phyloP scores from a whole-genome alignment of 1,140 invertebrate species.

The Drosophila funebris region DNA sequence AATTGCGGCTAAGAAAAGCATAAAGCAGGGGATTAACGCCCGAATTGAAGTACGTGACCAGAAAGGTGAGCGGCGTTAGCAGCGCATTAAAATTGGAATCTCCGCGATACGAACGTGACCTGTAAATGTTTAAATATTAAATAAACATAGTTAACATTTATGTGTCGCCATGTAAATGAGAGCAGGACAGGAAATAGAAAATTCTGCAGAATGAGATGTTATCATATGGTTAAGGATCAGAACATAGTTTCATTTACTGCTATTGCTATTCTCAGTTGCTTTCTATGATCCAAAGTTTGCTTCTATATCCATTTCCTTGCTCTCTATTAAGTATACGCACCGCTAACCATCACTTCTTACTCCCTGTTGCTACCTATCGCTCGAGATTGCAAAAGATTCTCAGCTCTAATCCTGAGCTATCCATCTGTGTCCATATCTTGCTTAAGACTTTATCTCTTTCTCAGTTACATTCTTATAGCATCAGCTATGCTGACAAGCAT shows the following conservation, averaged over 20 bases:
- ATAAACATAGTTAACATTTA: constrained; percentile 17
- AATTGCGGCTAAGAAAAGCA: constrained; percentile 92
- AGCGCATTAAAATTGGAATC: constrained; percentile 89
- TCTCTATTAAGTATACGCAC: background rate
- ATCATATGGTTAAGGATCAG: no score
- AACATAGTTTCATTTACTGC: no score
- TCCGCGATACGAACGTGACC: constrained; percentile 87
- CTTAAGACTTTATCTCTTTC: no score
- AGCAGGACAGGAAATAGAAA: background rate
- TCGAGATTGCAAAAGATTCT: background rate
- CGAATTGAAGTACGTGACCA: constrained; percentile 93
- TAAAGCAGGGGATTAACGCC: constrained; percentile 93
- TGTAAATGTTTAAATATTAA: constrained; percentile 78
- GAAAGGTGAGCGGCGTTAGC: constrained; percentile 92
- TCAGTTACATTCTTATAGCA: no score
- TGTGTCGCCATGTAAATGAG: background rate
- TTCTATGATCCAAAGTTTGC: background rate
- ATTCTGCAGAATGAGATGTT: background rate
- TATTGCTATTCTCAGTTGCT: no score
- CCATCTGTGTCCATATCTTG: no score
- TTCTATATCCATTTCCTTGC: background rate
- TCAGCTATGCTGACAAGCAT: no score
- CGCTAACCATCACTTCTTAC: no score
- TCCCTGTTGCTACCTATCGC: no score
- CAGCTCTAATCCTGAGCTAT: background rate